phyloP scores from a whole-genome alignment of 2,113 vertebrate species.

The Neolamprologus hecqui region DNA sequence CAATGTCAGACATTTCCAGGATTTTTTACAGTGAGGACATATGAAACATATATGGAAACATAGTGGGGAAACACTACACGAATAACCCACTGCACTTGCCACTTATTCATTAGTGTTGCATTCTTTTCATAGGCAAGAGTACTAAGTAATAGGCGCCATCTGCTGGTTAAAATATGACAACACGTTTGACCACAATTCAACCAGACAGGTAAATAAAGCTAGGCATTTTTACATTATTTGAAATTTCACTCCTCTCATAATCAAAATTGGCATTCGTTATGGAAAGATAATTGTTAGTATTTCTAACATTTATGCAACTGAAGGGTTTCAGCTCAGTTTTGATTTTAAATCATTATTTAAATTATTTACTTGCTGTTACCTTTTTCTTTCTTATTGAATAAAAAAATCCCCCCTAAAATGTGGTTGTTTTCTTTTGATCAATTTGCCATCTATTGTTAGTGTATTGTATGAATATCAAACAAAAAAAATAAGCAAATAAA shows the following conservation, averaged over 20 bases:
- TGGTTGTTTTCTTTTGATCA: neutral
- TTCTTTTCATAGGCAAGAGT: neutral
- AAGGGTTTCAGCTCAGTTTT: neutral
- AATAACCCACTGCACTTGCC: neutral
- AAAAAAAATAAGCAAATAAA: neutral
- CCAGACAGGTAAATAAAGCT: neutral
- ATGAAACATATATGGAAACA: neutral
- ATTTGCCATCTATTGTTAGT: neutral
- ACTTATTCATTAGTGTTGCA: neutral
- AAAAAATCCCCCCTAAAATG: neutral
- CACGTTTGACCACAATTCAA: neutral
- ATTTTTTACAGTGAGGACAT: neutral
- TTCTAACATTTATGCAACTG: neutral
- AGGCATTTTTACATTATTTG: neutral
- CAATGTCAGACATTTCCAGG: neutral
- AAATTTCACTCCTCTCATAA: neutral
- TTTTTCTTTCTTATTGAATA: neutral
- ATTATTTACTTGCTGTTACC: neutral
- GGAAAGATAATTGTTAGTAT: neutral
- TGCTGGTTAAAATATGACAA: conserved; percentile 25
- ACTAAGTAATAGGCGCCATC: conserved; percentile 53
- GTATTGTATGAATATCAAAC: neutral
- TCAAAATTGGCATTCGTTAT: neutral
- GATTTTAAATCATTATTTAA: neutral
- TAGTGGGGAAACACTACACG: neutral